Evolutionary conservation across 2,797 vertebrate genomes (phyloP), one percentile per base, ranked within the genome.

Genomic region (Syncerus caffer): DNA sequence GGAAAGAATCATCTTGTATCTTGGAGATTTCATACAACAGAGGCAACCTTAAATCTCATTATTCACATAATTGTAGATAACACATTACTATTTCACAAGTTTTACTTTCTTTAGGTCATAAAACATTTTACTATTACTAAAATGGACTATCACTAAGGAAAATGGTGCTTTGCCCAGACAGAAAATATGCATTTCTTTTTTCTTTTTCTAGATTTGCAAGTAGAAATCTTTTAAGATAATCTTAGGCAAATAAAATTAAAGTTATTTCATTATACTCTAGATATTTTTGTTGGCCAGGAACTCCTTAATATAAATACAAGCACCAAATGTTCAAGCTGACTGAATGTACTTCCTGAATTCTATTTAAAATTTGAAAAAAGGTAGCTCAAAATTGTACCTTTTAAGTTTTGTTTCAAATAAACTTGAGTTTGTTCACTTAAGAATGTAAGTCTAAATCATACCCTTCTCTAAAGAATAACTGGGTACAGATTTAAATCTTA

Each of bases 251-350:
- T 80, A 93, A 86, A 97, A 93, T 95, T 90, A 93, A 97, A 94
- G 64, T 38, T 93, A 47, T 84, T 97, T 97, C 50, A 94, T 92
- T 67, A 96, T 79, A 95, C 83, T 80, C 67, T 71, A 96, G 80
- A 79, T 95, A 96, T 97, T 98, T 97, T 15, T 95, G 74, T 93
- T 98, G 97, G 97, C 95, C 55, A 90, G 82, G 9, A 97, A 96
- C 47, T 98, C 97, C 96, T 71, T 95, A 96, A 96, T 86, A 97
- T 96, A 95, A 97, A 97, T 88, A 96, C 51, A 84, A 94, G 91
- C 45, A 95, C 83, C 58, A 93, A 96, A 97, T 91, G 58, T 93
- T 96, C 92, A 88, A 90, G 58, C 45, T 96, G 90, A 96, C 42
- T 89, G 57, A 95, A 90, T 86, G 47, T 76, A 82, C n/a, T 96